Evolutionary conservation across 2,888 invertebrate species (phyloP), one percentile per base, ranked within the genome.

Genomic region (Dilophus febrilis): DNA sequence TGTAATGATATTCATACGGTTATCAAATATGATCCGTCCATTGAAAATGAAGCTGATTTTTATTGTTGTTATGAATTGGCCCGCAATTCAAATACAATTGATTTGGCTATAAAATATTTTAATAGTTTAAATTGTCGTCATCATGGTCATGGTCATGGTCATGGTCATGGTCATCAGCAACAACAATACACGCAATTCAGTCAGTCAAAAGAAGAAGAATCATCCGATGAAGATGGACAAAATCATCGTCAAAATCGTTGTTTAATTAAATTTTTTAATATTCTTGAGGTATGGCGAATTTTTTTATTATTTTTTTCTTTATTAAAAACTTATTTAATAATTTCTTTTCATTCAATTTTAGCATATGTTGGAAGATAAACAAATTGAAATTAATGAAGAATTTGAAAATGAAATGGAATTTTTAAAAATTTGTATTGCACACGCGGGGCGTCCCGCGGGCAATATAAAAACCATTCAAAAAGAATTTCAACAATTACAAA

Each of bases 51-150:
- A 12, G 58, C 61, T 1, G 55, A 59, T 43, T 57, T 56, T 13
- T 58, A 58, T 48, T 58, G 58, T 38, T 58, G 59, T 36, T 56
- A 55, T 44, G 55, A 60, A 47, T 50, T 62, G 46, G 53, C 54
- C 7, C 49, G 55, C 13, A 51, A 51, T 6, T 3, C 53, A 57
- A 37, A 50, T 57, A 6, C 56, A 61, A n/a, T n/a, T n/a, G n/a
- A n/a, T n/a, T n/a, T n/a, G 40, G 56, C 59, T 0, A 50, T 53
- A 19, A 49, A 53, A 22, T 59, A 55, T 45, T 54, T 54, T 19
- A 55, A 58, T 42, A 48, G 45, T 3, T 45, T 63, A 28, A 37
- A n/a, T n/a, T n/a, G n/a, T n/a, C n/a, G n/a, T n/a, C n/a, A n/a
- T n/a, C n/a, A n/a, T n/a, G n/a, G n/a, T n/a, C n/a, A n/a, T n/a